Evolutionary conservation across 2,888 invertebrate genomes (phyloP), one percentile per base, ranked within the genome.

Genomic region (Trachelus iudaicus): DNA sequence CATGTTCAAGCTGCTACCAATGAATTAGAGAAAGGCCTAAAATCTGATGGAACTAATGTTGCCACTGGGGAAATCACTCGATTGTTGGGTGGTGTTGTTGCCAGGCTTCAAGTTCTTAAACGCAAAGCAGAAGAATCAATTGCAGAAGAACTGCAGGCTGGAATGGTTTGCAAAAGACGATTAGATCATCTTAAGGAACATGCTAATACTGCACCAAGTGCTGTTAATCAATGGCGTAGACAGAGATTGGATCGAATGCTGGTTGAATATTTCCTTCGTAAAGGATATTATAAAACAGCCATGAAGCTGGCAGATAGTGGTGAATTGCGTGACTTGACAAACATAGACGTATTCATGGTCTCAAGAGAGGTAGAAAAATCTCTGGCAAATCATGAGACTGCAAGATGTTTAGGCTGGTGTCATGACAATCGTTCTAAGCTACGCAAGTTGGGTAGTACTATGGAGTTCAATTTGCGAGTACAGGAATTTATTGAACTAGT

Each of bases 401-500:
- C 94, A 3, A 96, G 97, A 90, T 98, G 98, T 91, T 94, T 98
- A 79, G 94, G 96, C 81, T 99, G 99, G 99, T 99, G 99, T 92
- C 96, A 97, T 88, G 99, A 99, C 90, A 98, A 99, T 93, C 96
- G 97, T 91, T 98, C 98, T 68, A 98, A 98, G 90, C 94, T 99
- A 81, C 93, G 98, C 78, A 98, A 98, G 92, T 94, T 98, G 82
- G 97, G 97, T 92, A 98, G 98, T 76, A 97, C 95, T 77, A 96
- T 99, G 94, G 99, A 99, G 92, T 98, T 99, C 90, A 98, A 98
- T 92, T 94, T 99, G 80, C 93, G 98, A 69, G 95, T 97, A 86
- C 95, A 99, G 93, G 99, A 99, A 92, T 99, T 98, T 90, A 96
- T 99, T 68, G 99, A 99, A 92, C 92, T 99, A 76, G 96, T 99